Evolutionary conservation across 2,797 vertebrate genomes (phyloP).

Genomic region (Limnodromus scolopaceus): DNA sequence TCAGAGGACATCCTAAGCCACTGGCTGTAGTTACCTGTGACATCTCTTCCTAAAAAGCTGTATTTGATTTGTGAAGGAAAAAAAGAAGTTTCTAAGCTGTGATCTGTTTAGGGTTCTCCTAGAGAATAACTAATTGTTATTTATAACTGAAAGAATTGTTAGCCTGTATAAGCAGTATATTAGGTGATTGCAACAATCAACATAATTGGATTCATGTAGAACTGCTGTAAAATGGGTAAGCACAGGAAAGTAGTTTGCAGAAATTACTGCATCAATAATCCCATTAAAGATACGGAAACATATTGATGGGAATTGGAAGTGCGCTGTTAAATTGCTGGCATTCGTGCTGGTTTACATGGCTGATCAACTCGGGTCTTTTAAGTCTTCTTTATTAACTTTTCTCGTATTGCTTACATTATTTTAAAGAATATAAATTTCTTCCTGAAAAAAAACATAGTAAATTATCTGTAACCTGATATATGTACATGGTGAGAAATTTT

Average conservation of each 20-base stretch:
- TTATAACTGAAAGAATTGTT: neutral
- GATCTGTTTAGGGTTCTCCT: neutral
- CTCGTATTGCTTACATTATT: neutral
- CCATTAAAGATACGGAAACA: neutral
- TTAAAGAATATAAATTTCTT: neutral
- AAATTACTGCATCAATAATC: slow-evolving; percentile 19
- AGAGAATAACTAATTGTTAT: neutral
- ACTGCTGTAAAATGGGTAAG: neutral
- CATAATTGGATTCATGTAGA: neutral
- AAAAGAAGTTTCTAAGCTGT: neutral
- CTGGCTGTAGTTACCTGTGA: neutral
- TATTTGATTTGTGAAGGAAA: neutral
- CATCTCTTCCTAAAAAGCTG: neutral
- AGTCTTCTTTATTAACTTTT: neutral
- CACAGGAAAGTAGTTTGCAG: neutral
- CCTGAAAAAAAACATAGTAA: neutral
- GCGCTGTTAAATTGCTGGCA: neutral
- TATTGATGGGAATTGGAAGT: neutral
- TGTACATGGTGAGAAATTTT: neutral
- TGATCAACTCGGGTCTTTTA: neutral
- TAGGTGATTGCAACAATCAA: neutral
- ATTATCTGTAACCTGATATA: neutral
- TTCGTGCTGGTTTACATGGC: neutral
- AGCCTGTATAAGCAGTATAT: neutral
- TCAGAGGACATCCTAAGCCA: neutral